Evolutionary conservation across 2,113 vertebrate species (phyloP).

Genomic region (Tiliqua scincoides): DNA sequence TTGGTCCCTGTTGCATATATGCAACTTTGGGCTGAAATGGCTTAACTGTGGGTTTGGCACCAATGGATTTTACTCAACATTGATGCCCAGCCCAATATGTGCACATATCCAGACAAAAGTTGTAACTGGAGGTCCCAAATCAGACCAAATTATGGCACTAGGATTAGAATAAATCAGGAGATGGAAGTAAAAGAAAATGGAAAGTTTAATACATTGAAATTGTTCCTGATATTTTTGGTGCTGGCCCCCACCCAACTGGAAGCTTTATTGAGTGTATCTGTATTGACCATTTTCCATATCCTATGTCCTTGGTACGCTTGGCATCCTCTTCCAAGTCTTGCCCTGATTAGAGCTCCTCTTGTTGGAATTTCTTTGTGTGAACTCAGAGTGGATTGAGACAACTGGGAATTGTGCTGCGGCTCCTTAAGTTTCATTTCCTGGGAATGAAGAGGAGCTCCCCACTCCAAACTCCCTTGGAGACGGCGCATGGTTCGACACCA

Average conservation of each 20-base stretch:
- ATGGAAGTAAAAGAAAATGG: neutral
- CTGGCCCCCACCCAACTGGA: neutral
- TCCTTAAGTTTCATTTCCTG: neutral
- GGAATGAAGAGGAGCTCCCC: slow-evolving; percentile 68
- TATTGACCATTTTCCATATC: neutral
- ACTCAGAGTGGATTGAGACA: neutral
- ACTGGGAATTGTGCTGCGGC: neutral
- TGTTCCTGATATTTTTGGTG: neutral
- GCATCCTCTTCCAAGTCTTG: neutral
- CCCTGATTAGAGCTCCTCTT: neutral
- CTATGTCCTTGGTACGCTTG: neutral
- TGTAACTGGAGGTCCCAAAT: neutral
- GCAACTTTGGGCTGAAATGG: too few relatives aligned
- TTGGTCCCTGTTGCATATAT: too few relatives aligned
- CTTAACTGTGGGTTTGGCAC: too few relatives aligned
- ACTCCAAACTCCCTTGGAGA: slow-evolving; percentile 43
- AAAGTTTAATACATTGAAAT: neutral
- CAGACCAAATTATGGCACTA: neutral
- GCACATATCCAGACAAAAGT: neutral
- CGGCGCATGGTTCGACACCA: slow-evolving; percentile 82
- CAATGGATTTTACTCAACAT: too few relatives aligned
- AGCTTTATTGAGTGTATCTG: neutral
- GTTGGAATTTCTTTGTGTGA: neutral
- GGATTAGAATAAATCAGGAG: neutral
- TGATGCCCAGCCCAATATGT: neutral